A percentile compares a stretch with the other conserved stretches of the same genome.
phyloP scores from a whole-genome alignment of 2,797 vertebrate species.

The Sebastes iracundus region DNA sequence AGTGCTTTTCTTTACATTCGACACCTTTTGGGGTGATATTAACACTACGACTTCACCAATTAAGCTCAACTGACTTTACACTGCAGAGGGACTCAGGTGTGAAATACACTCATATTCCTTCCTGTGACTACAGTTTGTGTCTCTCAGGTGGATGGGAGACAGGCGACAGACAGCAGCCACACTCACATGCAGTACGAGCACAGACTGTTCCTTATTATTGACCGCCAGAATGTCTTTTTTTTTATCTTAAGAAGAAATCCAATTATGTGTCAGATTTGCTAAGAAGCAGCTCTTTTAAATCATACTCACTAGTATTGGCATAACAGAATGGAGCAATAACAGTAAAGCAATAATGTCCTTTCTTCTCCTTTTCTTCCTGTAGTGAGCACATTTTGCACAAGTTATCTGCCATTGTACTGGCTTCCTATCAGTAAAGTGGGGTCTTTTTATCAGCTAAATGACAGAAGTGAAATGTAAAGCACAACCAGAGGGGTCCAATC shows the following conservation, averaged over 20 bases:
- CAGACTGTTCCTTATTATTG: slow-evolving; percentile 42
- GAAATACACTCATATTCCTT: neutral
- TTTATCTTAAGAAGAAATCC: slow-evolving; percentile 51
- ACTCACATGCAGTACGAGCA: slow-evolving; percentile 7
- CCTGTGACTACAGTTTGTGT: neutral
- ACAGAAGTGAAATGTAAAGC: neutral
- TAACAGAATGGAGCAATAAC: slow-evolving; percentile 8
- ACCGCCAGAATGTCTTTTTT: slow-evolving; percentile 10
- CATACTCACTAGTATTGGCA: slow-evolving; percentile 20
- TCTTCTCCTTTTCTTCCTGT: neutral
- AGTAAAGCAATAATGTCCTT: neutral
- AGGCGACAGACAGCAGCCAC: neutral
- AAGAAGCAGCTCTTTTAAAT: slow-evolving; percentile 30
- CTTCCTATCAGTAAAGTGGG: neutral
- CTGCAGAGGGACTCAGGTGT: neutral
- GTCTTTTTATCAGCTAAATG: slow-evolving; percentile 12
- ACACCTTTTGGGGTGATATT: neutral
- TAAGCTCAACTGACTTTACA: neutral
- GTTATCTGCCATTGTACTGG: neutral
- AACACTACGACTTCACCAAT: neutral
- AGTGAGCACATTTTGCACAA: slow-evolving; percentile 3
- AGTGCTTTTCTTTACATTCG: neutral
- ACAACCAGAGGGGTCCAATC: neutral
- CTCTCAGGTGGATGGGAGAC: neutral
- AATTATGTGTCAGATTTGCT: slow-evolving; percentile 47